Base-by-base conservation (phyloP, 2,888 invertebrate genomes). In the Melanostoma mellinum region DNA sequence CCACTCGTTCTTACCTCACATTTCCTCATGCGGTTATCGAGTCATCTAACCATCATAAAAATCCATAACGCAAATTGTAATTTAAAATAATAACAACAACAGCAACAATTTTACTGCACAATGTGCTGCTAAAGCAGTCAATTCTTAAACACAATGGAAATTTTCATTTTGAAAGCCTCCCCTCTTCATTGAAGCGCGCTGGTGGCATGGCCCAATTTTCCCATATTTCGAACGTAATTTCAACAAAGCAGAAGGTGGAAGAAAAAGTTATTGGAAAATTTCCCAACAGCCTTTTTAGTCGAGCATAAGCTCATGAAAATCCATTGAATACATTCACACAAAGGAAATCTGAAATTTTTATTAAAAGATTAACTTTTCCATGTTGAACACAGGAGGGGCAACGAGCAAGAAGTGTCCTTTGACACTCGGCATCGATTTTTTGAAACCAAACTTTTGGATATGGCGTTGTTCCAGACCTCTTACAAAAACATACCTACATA, bases 331-430 rank as follows among this genome's bases (percentile, higher is more conserved):
- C 33, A 33, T 60, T 5, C 44, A 44, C 60, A 60, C 60, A 44
- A 60, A 44, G 60, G 35, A 44, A n/a, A 8, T 42, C 20, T 20
- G 20, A 20, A 44, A 42, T 44, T 60, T 60, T 60, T 60, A 60
- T 60, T 60, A 60, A 60, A 33, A 60, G 60, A 60, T 60, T 60
- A 44, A 44, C 42, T 60, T 33, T 32, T 50, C 32, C 10, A 44
- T 32, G 44, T 60, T 20, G 20, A 20, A 1, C 20, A 20, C 20
- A 20, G 60, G 8, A 44, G 42, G 42, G 10, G 42, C 33, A 20
- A 56, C 8, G 30, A 40, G 32, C 40, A 56, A 1, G 10, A 35
- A 55, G 36, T 20, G 55, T 36, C 55, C 10, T 60, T 60, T 60
- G 60, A 60, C 60, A 60, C 44, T 44, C 33, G 44, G 32, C 44